Conservation (phyloP, 2,113 vertebrate genomes). For the Lathamus discolor region DNA sequence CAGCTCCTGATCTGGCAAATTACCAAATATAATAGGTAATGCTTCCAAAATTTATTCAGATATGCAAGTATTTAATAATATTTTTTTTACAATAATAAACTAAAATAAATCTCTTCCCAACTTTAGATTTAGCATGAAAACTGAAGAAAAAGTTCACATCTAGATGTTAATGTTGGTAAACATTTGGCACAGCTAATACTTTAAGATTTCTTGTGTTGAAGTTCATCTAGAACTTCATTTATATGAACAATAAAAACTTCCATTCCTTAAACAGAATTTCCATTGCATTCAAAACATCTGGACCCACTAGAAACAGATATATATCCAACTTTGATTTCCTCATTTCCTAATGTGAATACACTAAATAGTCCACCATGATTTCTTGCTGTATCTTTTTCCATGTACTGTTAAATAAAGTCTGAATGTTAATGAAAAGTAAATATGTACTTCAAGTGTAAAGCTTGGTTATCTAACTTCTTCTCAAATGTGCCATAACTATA, state of each 20-base stretch:
- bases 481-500: not conserved
- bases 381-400: not conserved
- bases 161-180: not conserved
- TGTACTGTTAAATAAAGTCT: not conserved
- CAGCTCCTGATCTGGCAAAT: not conserved
- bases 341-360: not conserved
- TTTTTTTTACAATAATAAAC: not conserved
- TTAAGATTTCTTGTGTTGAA: not conserved
- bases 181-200: not conserved
- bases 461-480: not conserved
- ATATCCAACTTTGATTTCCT: not conserved
- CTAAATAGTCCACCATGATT: not conserved
- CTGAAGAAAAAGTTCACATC: not conserved
- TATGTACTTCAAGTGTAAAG: not conserved
- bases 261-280: not conserved
- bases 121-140: not conserved
- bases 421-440: not conserved
- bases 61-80: not conserved
- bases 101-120: not conserved
- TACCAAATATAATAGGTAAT: not conserved
- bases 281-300: not conserved
- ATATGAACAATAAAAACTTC: not conserved
- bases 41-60: not conserved
- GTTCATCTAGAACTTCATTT: not conserved
- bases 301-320: not conserved